Evolutionary conservation across 1,140 invertebrate species (phyloP), one percentile per base, ranked within the genome.

Genomic region (Drosophila prosaltans): DNA sequence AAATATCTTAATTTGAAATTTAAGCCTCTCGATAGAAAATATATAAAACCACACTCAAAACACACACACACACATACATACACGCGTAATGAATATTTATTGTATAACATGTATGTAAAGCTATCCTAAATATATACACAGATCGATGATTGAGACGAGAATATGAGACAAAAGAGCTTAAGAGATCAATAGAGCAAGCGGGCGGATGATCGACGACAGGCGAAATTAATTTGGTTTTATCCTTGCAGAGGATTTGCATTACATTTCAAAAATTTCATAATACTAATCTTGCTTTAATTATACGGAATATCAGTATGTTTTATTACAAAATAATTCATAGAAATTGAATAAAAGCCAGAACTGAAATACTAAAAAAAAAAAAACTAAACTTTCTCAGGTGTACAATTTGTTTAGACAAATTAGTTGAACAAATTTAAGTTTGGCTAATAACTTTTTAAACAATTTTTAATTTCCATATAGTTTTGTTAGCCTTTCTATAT

Each of bases 41-140:
- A 32, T 58, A 16, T 43, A 36, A 48, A 2, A 45, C 16, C 65
- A 67, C 48, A 45, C 30, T 21, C 7, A 48, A 26, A 51, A 75
- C 58, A 70, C 63, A 72, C 36, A 58, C 51, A 51, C 26, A 71
- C 61, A 54, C 51, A 67, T 28, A 66, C 39, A 79, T 10, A 69
- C 5, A 59, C 48, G 57, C 69, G 65, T 36, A 65, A 54, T 61
- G 21, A 75, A 39, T 61, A 43, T 68, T 43, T 32, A 65, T 68
- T 68, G 16, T 58, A 64, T 62, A 68, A 39, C 45, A 55, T 36
- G 16, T n/a, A 75, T 64, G 6, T 45, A 45, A 40, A 40, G 11
- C 39, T 4, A 40, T 40, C 39, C 39, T 40, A 40, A 11, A 41
- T 57, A 60, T 32, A 65, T n/a, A 67, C 61, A 43, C 41, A 43